Percentiles rank a stretch among this genome's conserved stretches.
Conservation (phyloP, 2,888 invertebrate species). For the Nemoura dubitans region DNA sequence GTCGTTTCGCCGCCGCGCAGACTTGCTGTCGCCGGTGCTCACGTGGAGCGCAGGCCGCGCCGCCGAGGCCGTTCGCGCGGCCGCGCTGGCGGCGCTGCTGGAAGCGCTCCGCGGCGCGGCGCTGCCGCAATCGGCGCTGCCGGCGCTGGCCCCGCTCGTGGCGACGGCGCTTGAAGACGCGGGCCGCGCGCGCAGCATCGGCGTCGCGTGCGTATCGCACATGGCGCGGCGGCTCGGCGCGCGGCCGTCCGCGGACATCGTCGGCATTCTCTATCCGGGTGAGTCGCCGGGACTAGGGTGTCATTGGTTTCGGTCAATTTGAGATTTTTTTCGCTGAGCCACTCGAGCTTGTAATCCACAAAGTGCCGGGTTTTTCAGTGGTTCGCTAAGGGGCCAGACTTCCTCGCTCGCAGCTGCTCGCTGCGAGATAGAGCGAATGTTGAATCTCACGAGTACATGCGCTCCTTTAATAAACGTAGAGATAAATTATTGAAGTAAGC, state of each 20-base stretch:
- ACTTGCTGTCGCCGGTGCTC: background rate
- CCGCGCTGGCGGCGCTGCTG: background rate
- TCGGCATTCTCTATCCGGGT: background rate
- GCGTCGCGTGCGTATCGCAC: background rate
- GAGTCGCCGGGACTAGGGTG: background rate
- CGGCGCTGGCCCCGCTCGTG: background rate
- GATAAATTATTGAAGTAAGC: too few species aligned
- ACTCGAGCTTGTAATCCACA: too few species aligned
- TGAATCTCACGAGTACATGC: too few species aligned
- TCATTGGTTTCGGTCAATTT: background rate
- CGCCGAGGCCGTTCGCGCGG: background rate
- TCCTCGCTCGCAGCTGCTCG: too few species aligned
- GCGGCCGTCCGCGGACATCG: background rate
- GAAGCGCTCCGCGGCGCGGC: background rate
- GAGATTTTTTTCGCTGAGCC: too few species aligned
- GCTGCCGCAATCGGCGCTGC: background rate
- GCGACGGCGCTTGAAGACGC: background rate
- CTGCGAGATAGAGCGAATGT: too few species aligned
- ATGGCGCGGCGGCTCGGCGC: background rate
- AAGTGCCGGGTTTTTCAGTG: too few species aligned
- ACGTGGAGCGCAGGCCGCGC: background rate
- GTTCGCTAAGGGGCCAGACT: too few species aligned
- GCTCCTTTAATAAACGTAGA: too few species aligned
- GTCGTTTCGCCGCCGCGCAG: too few species aligned
- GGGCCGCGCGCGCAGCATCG: background rate